Evolutionary conservation across 1,140 invertebrate species (phyloP), one percentile per base, ranked within the genome.

Genomic region (Drosophila equinoxialis): DNA sequence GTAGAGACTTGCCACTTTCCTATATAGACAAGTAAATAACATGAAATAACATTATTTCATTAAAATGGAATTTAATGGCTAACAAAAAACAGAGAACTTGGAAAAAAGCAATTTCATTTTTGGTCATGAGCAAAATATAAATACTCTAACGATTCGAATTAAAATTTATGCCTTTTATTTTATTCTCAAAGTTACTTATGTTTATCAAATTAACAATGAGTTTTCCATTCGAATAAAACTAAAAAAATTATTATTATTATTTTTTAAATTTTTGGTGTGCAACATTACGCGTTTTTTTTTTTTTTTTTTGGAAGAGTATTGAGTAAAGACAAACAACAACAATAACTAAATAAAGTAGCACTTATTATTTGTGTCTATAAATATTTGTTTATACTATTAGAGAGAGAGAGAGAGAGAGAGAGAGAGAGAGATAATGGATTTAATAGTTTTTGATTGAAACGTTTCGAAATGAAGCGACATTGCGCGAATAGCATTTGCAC

Each of bases 371-470:
- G 14, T 37, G 14, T 37, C 26, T 35, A 39, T 30, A 55, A 57
- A 67, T 55, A 69, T 70, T 35, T 35, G 70, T n/a, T 6, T 61
- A 39, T 71, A 37, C 23, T 41, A 71, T 70, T 48, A 70, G 35
- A 37, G 35, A 37, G 35, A 37, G 10, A 39, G 37, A 1, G 37
- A 37, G 35, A 37, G 35, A 37, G 10, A 39, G 37, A 0, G 37
- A 37, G 10, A 39, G 3, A 3, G 3, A 13, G 37, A 51, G 45
- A 51, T 51, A 51, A 51, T 51, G 13, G 17, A 3, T 23, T 51
- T 51, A 23, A 51, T 51, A 51, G 45, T 51, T 23, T 23, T 23
- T 23, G 45, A 51, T 51, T 51, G 45, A 51, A 51, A 51, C 45
- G 45, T 48, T 30, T 20, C 42, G 17, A 5, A 7, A 37, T 3